Base-by-base conservation (phyloP, 2,888 invertebrate species). In the Chrysopilus asiliformis region DNA sequence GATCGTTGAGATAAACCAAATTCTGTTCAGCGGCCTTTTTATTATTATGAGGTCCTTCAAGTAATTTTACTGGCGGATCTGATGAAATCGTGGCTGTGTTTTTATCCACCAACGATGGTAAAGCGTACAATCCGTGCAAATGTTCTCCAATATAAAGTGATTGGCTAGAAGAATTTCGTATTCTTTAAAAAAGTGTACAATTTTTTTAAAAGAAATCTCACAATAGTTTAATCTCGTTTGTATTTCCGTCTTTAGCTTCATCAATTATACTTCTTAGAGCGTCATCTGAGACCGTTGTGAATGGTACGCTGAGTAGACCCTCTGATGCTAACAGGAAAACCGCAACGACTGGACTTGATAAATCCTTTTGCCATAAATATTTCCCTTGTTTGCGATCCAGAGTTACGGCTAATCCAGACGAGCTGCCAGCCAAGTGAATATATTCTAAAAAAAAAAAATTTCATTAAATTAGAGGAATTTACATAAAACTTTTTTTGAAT, bases 121-220 rank as follows among this genome's bases (percentile, higher is more conserved):
- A 62, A 0, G 95, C 97, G 63, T 94, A 97, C 1, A 91, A 65
- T 0, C 94, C 94, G 42, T 73, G 68, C 32, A 70, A 69, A 53
- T 79, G 78, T 55, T 94, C 86, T 1, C 95, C 97, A 39, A 97
- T 79, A 59, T 93, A 97, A 20, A 97, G 67, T 0, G 93, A 86
- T 39, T 86, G 84, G 48, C 90, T 91, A 64, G 45, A 71, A 36
- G 24, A 27, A 10, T 7, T 22, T 8, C 22, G 10, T 8, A 8
- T 22, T 8, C 22, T 22, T 10, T 8, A 22, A 22, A 22, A 8
- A 22, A 22, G 22, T 22, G 7, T 22, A 10, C 10, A 22, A 22
- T 8, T 22, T 22, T 33, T 16, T 10, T 15, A 14, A 22, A 36
- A 38, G 16, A 27, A 12, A 25, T 45, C 71, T 68, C 58, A 74